Conservation (phyloP, 2,888 invertebrate species). For the Mylabris sibirica region DNA sequence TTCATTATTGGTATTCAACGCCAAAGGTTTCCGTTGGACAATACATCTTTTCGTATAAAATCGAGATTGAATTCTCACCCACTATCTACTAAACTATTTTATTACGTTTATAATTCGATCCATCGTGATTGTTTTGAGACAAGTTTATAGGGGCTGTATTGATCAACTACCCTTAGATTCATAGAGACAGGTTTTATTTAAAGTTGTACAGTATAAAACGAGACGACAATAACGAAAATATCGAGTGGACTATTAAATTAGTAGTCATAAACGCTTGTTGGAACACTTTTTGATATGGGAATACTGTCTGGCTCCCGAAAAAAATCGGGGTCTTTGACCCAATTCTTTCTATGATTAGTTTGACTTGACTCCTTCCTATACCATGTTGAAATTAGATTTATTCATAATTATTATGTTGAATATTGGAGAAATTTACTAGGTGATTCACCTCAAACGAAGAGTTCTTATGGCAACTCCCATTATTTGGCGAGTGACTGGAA, state of each 20-base stretch:
- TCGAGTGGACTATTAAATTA: slow-evolving; percentile 25
- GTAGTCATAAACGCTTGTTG: slow-evolving; percentile 30
- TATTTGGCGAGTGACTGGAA: too few relatives aligned
- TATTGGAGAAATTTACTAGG: too few relatives aligned
- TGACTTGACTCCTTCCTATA: neutral
- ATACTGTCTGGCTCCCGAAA: neutral
- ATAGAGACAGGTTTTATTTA: slow-evolving; percentile 26
- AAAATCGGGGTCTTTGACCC: neutral
- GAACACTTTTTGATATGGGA: slow-evolving; percentile 26
- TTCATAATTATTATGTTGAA: too few relatives aligned
- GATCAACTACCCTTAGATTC: slow-evolving; percentile 31
- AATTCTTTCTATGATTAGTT: neutral
- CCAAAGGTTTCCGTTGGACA: slow-evolving; percentile 24
- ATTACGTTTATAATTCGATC: neutral
- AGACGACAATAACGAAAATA: slow-evolving; percentile 13
- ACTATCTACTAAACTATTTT: neutral
- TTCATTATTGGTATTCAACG: slow-evolving; percentile 24
- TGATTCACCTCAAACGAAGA: too few relatives aligned
- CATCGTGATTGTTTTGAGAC: neutral
- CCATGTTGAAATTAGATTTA: neutral
- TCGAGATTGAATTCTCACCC: too few relatives aligned
- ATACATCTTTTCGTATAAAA: neutral
- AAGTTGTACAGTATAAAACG: neutral
- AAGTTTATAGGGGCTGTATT: slow-evolving; percentile 26
- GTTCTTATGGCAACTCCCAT: too few relatives aligned